These are phyloP conservation scores for Craseonycteris thonglongyai DNA, from an alignment of 2,113 vertebrate genomes.

Conservation along the genomic window DNA sequence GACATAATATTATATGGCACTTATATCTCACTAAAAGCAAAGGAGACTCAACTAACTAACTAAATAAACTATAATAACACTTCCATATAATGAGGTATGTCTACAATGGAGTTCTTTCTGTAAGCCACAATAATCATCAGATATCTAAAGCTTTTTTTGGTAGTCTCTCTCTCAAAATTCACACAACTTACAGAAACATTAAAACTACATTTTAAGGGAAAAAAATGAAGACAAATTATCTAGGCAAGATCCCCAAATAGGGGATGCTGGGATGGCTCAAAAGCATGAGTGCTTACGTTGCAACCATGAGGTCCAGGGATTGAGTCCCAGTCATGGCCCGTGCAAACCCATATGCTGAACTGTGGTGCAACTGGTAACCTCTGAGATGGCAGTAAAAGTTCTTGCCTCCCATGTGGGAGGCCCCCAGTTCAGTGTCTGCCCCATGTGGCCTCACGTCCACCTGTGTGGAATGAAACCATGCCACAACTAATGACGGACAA, in stretches of 20 bases:
- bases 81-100: background rate
- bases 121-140: background rate
- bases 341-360: no score
- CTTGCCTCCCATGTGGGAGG: no score
- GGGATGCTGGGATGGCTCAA: no score
- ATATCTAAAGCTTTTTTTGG: background rate
- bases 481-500: no score
- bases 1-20: background rate
- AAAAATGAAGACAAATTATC: background rate
- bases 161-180: background rate
- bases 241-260: constrained; percentile 8
- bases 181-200: background rate
- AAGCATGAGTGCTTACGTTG: no score
- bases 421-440: no score
- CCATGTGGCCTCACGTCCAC: no score
- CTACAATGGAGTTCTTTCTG: background rate
- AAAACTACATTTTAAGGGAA: background rate
- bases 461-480: no score
- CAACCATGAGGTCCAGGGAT: no score
- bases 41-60: background rate
- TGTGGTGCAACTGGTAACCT: no score
- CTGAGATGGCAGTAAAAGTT: no score
- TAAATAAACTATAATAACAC: background rate
- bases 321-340: no score
- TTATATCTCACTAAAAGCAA: background rate